phyloP scores from a whole-genome alignment of 1,140 invertebrate species.

The Tribolium castaneum region DNA sequence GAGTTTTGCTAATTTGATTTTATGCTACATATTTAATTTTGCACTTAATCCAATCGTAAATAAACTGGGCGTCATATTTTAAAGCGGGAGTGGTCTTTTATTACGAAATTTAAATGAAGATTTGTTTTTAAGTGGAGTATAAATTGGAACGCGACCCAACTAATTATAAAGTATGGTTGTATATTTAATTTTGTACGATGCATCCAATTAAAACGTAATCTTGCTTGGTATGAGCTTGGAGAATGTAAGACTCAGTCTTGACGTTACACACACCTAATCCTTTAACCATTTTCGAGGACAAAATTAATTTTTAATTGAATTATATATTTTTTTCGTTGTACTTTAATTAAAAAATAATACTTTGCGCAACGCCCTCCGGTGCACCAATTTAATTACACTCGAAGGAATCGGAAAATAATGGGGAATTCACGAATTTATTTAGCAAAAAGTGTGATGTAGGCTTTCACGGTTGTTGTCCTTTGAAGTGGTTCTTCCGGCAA shows the following conservation, averaged over 20 bases:
- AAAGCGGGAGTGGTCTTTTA: neutral
- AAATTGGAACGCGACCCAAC: slow-evolving; percentile 25
- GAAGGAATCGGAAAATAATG: neutral
- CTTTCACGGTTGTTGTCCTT: slow-evolving; percentile 12
- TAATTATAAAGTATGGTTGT: slow-evolving; percentile 28
- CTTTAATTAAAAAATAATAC: neutral
- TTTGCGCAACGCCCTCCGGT: neutral
- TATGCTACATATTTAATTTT: neutral
- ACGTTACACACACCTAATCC: slow-evolving; percentile 7
- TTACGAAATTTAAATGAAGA: slow-evolving; percentile 16
- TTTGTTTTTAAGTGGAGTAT: slow-evolving; percentile 20
- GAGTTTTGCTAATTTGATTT: neutral
- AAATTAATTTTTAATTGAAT: slow-evolving; percentile 24
- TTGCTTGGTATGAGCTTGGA: slow-evolving; percentile 18
- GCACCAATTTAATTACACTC: neutral
- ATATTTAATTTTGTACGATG: slow-evolving; percentile 23
- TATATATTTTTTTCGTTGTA: neutral
- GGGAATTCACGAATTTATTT: neutral
- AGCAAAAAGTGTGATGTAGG: neutral
- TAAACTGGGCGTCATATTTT: neutral
- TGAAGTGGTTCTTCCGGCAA: slow-evolving; percentile 24
- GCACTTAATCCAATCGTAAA: neutral
- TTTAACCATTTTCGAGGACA: neutral
- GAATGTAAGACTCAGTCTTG: slow-evolving; percentile 19
- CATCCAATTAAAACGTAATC: slow-evolving; percentile 34